Conservation (phyloP, 2,888 invertebrate genomes). For the Synanthedon formicaeformis region DNA sequence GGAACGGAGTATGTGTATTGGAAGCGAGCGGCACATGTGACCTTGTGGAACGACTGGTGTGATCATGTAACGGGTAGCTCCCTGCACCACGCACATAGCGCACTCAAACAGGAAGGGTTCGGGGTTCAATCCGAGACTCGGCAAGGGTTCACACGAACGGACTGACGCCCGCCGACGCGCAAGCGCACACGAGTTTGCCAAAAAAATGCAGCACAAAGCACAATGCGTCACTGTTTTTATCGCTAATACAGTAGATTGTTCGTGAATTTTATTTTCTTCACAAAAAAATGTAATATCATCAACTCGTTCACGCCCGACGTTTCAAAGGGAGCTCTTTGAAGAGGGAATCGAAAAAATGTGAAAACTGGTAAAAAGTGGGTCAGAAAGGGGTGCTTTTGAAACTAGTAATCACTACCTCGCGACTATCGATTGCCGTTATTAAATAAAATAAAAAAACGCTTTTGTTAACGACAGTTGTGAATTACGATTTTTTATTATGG, state of each 20-base stretch:
- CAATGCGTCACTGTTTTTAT: constrained; percentile 64
- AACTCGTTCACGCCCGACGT: constrained; percentile 70
- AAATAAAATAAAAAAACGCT: constrained; percentile 47
- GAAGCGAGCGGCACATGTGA: constrained; percentile 16
- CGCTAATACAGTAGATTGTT: constrained; percentile 68
- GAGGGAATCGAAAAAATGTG: constrained; percentile 61
- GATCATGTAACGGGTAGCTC: constrained; percentile 25
- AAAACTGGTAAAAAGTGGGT: constrained; percentile 69
- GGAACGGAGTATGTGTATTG: constrained; percentile 34
- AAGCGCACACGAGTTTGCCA: constrained; percentile 62
- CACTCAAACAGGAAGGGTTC: constrained; percentile 47
- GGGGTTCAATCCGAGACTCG: constrained; percentile 42
- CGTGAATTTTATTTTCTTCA: constrained; percentile 61
- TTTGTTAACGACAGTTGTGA: constrained; percentile 50
- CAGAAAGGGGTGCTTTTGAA: constrained; percentile 69
- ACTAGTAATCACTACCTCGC: constrained; percentile 66
- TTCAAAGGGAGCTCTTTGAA: constrained; percentile 63
- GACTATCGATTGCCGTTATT: constrained; percentile 68
- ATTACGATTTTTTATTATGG: constrained; percentile 42
- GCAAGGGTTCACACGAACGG: constrained; percentile 57
- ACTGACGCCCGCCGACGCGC: constrained; percentile 61
- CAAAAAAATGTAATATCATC: constrained; percentile 69
- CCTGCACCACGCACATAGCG: constrained; percentile 41
- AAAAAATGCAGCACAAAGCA: constrained; percentile 62
- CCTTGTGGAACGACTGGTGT: constrained; percentile 19